Percentiles rank a stretch among this genome's conserved stretches.
Evolutionary conservation across 2,797 vertebrate species (phyloP).

Genomic region (Emydoidea blandingii): DNA sequence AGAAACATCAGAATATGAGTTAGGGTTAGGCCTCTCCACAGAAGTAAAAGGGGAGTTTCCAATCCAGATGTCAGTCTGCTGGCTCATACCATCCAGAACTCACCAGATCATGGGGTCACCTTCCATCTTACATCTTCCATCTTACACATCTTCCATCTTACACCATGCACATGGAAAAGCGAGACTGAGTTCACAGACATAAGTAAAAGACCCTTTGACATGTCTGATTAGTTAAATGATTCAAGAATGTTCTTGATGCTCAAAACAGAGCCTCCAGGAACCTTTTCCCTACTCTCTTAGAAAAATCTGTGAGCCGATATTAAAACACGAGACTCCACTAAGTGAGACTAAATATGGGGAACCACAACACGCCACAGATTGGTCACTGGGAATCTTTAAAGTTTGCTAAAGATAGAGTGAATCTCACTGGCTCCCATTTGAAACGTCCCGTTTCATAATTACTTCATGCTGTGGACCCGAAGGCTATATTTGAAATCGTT

Average conservation of each 20-base stretch:
- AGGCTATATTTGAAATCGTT: neutral
- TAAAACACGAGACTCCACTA: neutral
- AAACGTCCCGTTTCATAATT: neutral
- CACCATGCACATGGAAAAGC: neutral
- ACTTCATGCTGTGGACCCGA: neutral
- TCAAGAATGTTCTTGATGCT: neutral
- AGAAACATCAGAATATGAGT: neutral
- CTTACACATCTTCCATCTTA: neutral
- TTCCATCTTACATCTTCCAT: too few species aligned
- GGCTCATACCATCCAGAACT: neutral
- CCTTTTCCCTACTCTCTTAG: neutral
- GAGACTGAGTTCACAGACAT: neutral
- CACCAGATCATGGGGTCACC: too few species aligned
- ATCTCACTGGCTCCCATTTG: neutral
- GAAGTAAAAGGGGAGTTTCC: neutral
- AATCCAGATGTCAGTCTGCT: neutral
- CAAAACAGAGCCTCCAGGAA: neutral
- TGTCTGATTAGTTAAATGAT: neutral
- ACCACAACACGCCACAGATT: neutral
- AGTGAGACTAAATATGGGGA: neutral
- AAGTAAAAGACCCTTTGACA: neutral
- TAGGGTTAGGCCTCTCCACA: neutral
- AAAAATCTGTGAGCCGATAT: neutral
- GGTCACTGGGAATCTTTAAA: neutral
- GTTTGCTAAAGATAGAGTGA: neutral